Evolutionary conservation across 2,888 invertebrate species (phyloP), one percentile per base, ranked within the genome.

Genomic region (Drosophila peninsularis): DNA sequence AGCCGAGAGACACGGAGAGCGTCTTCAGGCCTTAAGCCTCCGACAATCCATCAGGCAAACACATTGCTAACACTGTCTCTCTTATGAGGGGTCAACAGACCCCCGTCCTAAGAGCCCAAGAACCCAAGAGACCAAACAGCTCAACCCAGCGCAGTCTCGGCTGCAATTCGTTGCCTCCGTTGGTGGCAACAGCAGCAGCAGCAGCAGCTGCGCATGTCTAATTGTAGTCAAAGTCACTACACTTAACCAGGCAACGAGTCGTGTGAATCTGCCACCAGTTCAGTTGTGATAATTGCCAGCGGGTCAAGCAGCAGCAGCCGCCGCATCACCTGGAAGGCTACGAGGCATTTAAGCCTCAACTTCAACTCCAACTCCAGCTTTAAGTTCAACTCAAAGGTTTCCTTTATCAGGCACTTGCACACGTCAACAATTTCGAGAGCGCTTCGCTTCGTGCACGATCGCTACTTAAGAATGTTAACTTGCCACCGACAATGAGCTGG

Each of bases 41-140:
- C 65, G 69, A 81, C 82, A 83, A 85, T 83, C 86, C 82, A 83
- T 83, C 82, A 85, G 75, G 65, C 69, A 81, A 80, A 77, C 72
- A 72, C 65, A 47, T 47, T 57, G 62, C 70, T 57, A 61, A 63
- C 73, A 73, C 61, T 64, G 76, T 54, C 45, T 45, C 45, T 45
- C 45, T 30, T 5, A 11, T 27, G 45, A 47, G 45, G 45, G 71
- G 86, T 83, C 83, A 86, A 86, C 86, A 86, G 83, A 83, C 83
- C 83, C 52, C 64, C 45, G 30, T 30, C 72, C 78, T 68, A 57
- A 69, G 41, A 14, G 19, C 53, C 60, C 30, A 34, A 42, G 49
- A 36, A 24, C 32, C 37, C 54, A 14, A 34, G 37, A 36, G 21
- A n/a, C 52, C 32, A 5, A 52, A 30, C 27, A 19, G 45, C 19